A percentile compares a stretch with the other conserved stretches of the same genome.
These are phyloP conservation scores for Anguilla rostrata DNA, from an alignment of 2,113 vertebrate species.

Conservation along the genomic window DNA sequence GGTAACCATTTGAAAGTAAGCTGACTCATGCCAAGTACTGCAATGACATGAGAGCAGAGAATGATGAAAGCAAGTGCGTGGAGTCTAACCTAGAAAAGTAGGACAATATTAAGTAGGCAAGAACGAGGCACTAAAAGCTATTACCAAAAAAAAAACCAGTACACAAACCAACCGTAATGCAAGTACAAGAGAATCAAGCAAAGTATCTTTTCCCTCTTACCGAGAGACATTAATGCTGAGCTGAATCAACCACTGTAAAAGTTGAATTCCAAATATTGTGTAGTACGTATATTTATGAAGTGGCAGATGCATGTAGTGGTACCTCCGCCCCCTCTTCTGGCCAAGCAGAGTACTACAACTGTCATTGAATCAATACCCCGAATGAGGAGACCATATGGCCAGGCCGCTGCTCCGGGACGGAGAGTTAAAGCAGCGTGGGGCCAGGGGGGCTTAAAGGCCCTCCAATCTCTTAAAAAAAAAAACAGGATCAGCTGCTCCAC, in stretches of 20 bases:
- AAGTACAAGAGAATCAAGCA: neutral
- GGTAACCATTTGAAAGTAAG: neutral
- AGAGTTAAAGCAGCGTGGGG: conserved; percentile 41
- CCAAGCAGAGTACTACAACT: neutral
- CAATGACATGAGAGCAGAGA: neutral
- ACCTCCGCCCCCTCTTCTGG: conserved; percentile 58
- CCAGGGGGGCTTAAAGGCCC: conserved; percentile 48
- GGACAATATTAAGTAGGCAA: neutral
- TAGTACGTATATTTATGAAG: too few species aligned
- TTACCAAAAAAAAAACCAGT: neutral
- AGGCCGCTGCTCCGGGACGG: conserved; percentile 31
- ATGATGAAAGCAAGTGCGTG: neutral
- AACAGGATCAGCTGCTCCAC: conserved; percentile 53
- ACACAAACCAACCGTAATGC: neutral
- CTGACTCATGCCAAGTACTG: neutral
- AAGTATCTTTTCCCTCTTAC: neutral
- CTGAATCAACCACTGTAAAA: neutral
- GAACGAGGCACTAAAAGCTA: neutral
- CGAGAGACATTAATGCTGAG: neutral
- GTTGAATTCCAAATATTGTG: neutral
- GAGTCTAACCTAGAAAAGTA: neutral
- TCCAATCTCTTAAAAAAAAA: conserved; percentile 47
- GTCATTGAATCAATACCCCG: neutral
- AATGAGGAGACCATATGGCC: conserved; percentile 53
- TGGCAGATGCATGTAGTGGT: conserved; percentile 13